phyloP scores from a whole-genome alignment of 2,888 invertebrate species.

The Sarcophaga rosellei region DNA sequence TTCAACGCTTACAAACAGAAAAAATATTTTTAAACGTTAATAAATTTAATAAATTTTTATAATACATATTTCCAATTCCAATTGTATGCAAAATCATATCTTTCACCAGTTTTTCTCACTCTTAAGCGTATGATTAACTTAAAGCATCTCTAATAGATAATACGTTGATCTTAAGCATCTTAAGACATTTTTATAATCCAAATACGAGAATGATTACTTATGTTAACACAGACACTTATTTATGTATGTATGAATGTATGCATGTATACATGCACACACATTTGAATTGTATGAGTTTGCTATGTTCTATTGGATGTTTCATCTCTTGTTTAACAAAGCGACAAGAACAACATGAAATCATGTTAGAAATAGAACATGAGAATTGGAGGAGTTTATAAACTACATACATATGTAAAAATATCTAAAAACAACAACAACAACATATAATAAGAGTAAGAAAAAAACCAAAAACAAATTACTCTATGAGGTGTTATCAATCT shows the following conservation, averaged over 20 bases:
- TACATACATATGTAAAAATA: constrained; percentile 14
- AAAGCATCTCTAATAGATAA: constrained; percentile 47
- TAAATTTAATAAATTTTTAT: no score
- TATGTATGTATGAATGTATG: constrained; percentile 38
- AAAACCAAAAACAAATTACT: constrained; percentile 23
- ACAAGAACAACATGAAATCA: not conserved
- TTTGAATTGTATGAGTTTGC: constrained; percentile 10
- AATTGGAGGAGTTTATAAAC: constrained; percentile 25
- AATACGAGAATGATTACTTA: no score
- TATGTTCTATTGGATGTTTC: no score
- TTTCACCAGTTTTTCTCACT: not conserved
- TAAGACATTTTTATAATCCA: constrained; percentile 15
- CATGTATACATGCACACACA: not conserved
- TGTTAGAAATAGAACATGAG: not conserved
- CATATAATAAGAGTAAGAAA: not conserved
- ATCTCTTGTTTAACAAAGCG: constrained; percentile 36
- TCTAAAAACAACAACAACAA: no score
- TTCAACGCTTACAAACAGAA: no score
- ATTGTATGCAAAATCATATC: no score
- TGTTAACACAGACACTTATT: no score
- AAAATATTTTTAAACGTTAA: no score
- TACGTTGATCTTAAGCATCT: constrained; percentile 34
- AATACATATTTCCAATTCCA: no score
- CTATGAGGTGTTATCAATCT: constrained; percentile 54
- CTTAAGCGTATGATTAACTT: constrained; percentile 58